Base-by-base conservation (phyloP, 2,797 vertebrate genomes). In the Choloepus didactylus region DNA sequence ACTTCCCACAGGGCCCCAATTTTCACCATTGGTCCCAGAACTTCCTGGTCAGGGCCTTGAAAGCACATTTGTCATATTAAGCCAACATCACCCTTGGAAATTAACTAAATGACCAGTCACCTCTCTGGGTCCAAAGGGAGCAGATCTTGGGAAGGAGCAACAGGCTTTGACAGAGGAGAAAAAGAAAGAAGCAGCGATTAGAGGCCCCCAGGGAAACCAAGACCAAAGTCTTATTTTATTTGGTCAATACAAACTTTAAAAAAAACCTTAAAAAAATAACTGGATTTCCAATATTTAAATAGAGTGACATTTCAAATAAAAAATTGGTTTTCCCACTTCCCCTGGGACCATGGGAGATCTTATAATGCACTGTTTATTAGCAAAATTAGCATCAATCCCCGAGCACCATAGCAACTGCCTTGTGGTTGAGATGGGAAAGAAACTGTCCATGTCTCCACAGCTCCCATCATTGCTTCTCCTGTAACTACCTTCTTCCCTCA, bases 261-360 rank as follows among this genome's bases (percentile, higher is more conserved):
- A 77, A 46, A 75, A 41, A 41, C 38, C 0, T 64, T 18, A 51
- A 46, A 64, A 86, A 73, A 91, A 51, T 51, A 60, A 66, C 38
- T 64, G 9, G 25, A 25, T 89, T 29, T 91, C 70, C 38, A 95
- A 18, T 84, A 87, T 79, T 77, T 87, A 91, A 92, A 80, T 6
- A 44, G 5, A 38, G 5, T 67, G 44, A 83, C 9, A 86, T 84
- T 83, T 89, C 54, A 60, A 49, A 93, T 72, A 35, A 64, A 56
- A 96, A 89, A 91, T 9, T 62, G 21, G 0, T n/a, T 84, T 81
- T 25, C 51, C 19, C 12, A 6, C 19, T 21, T 5, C 25, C 72
- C 60, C 64, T 51, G 2, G 38, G 67, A n/a, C 38, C 49, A 44
- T 38, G 56, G 64, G 18, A 3, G 6, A 70, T n/a, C 1, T 76